A percentile compares a stretch with the other conserved stretches of the same genome.
Conservation (phyloP, 23 tunicate genomes). For the Corella eumyota region DNA sequence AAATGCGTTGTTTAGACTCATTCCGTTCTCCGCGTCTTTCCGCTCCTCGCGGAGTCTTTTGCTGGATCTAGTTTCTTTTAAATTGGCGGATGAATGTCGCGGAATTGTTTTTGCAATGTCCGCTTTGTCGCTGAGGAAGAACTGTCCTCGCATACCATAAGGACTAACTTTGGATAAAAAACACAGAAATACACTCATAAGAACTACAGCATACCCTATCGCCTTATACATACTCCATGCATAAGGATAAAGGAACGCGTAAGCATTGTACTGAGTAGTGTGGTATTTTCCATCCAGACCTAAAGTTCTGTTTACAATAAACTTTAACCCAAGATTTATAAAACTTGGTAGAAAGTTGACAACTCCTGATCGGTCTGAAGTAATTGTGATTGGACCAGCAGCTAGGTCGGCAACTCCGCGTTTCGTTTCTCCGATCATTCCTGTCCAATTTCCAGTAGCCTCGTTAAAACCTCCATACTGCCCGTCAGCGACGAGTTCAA, state of each 20-base stretch:
- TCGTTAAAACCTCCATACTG: slow-evolving; percentile 44
- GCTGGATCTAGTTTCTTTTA: not conserved
- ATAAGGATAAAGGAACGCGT: slow-evolving; percentile 69
- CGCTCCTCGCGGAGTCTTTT: slow-evolving; percentile 20
- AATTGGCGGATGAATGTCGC: not conserved
- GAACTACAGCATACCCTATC: slow-evolving; percentile 35
- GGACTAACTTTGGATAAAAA: slow-evolving; percentile 69
- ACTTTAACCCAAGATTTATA: slow-evolving; percentile 52
- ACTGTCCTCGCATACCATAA: slow-evolving; percentile 72
- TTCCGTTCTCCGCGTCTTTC: slow-evolving; percentile 62
- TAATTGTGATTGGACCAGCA: slow-evolving; percentile 62
- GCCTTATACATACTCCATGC: slow-evolving; percentile 31
- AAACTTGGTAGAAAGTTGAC: slow-evolving; percentile 56
- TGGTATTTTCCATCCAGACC: slow-evolving; percentile 1
- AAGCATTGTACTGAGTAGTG: slow-evolving; percentile 32
- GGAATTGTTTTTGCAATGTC: slow-evolving; percentile 25
- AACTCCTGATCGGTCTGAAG: slow-evolving; percentile 28
- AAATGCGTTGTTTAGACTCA: slow-evolving; percentile 67
- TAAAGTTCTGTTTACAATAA: slow-evolving; percentile 13
- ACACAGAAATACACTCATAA: slow-evolving; percentile 34
- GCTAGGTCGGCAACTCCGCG: slow-evolving; percentile 45
- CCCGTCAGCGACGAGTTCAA: slow-evolving; percentile 60
- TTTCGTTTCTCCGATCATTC: slow-evolving; percentile 62
- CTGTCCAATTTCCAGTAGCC: slow-evolving; percentile 45
- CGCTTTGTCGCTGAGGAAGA: slow-evolving; percentile 37